Evolutionary conservation across 2,797 vertebrate genomes (phyloP), one percentile per base, ranked within the genome.

Genomic region (Huso huso): DNA sequence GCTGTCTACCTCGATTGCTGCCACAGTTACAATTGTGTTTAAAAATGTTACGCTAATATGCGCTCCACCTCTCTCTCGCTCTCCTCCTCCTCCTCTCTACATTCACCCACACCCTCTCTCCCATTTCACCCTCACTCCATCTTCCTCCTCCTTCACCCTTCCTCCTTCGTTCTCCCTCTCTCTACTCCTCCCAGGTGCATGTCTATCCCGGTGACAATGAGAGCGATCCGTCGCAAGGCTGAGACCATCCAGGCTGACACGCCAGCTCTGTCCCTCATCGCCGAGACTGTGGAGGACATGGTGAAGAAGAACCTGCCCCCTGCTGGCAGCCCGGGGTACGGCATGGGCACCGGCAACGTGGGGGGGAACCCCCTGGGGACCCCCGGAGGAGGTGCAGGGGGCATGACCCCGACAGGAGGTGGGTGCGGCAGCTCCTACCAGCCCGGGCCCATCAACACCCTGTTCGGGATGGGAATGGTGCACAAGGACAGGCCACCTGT

Each of bases 231-330:
- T 51, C 91, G 96, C 76, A 99, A 99, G 81, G 97, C 96, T 57
- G 96, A 99, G 88, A 98, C 96, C 62, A 99, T 99, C 80, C 97
- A 99, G 78, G 96, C 97, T 10, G 95, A 99, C 83, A 98, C 97
- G 9, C 96, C 96, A 37, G 96, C 96, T 72, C 87, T 99, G 79
- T 97, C 94, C 66, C 87, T 99, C 72, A 99, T 99, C 81, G 95
- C 96, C 67, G 94, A 98, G 84, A 97, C 95, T 60, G 96, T 99
- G 65, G 97, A 97, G 83, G 95, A 92, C 67, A 97, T 99, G 95
- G 94, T 98, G 78, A 99, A 98, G 87, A 98, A 96, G 82, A 98
- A 96, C 71, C 88, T 96, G 69, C 96, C 96, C 61, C 95, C 94
- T 18, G 93, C 95, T 65, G 92, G 94, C 79, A 98, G 97, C 88